A percentile compares a stretch with the other conserved stretches of the same genome.
phyloP scores from a whole-genome alignment of 2,113 vertebrate genomes.

The Cyanoramphus novaezelandiae region DNA sequence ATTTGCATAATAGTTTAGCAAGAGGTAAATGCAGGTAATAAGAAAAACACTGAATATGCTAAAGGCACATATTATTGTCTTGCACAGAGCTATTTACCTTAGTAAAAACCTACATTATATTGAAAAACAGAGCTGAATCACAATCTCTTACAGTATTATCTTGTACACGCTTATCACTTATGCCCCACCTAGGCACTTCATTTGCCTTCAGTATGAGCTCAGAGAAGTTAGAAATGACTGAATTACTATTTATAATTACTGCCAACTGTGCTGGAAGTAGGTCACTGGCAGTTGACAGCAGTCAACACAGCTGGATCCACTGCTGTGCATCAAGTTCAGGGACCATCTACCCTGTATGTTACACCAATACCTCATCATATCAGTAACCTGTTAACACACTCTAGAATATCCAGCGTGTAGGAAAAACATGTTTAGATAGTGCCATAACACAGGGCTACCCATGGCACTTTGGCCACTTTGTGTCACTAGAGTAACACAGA shows the following conservation, averaged over 20 bases:
- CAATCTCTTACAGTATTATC: not conserved
- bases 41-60: not conserved
- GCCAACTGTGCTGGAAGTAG: not conserved
- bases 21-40: not conserved
- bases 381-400: not conserved
- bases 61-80: not conserved
- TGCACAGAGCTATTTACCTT: not conserved
- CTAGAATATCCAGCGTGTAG: fast-evolving
- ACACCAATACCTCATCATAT: not conserved
- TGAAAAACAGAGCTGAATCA: not conserved
- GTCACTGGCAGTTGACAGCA: not conserved
- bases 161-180: not conserved
- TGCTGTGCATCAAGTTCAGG: not conserved
- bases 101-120: not conserved
- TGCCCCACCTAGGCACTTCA: not conserved
- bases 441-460: not conserved
- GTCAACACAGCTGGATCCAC: not conserved
- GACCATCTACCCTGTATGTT: not conserved
- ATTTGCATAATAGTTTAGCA: constrained; percentile 3
- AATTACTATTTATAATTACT: not conserved
- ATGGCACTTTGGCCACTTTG: not conserved
- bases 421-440: not conserved
- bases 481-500: not conserved
- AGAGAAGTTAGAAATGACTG: not conserved
- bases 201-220: not conserved